Base-by-base conservation (phyloP, 2,113 vertebrate species). In the Elaphurus davidianus region DNA sequence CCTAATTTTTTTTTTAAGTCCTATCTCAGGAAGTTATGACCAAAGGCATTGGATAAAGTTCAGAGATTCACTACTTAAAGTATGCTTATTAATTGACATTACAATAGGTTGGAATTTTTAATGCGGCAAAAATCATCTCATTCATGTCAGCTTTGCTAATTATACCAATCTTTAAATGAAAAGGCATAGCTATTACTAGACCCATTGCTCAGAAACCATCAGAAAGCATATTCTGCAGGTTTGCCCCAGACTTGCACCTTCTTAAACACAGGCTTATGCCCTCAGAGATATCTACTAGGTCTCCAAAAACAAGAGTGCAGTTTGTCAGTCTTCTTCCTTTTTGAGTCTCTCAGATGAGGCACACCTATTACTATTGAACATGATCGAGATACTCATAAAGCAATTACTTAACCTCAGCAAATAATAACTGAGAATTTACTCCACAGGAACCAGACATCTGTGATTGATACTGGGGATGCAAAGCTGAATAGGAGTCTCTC, bases 381-480 rank as follows among this genome's bases (percentile, higher is more conserved):
- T 47, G 2, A 28, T 45, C 6, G 78, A 83, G n/a, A 57, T 33
- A 74, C 19, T 93, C 21, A 67, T 14, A 36, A 52, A 92, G 86
- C 7, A 60, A 6, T 60, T n/a, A 30, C 16, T 81, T 94, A 50
- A 50, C 14, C 7, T 27, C 4, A 25, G n/a, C 11, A 82, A 27
- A 85, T 78, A 59, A 16, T 87, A 91, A 52, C 33, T 45, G 15
- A 60, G 40, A 91, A 71, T 9, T 47, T 67, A 36, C 4, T 50
- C 13, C 8, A 19, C 10, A 21, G 3, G 57, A 12, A 8, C 3
- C 74, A 5, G 17, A 21, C 45, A 60, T 45, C 14, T 90, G 2
- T 9, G 13, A 47, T 8, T 40, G 64, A 28, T 59, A 0, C 0
- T 50, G 13, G 3, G 12, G 5, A 27, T 14, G 4, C 21, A 84